A percentile compares a stretch with the other conserved stretches of the same genome.
Evolutionary conservation across 2,113 vertebrate genomes (phyloP).

Genomic region (Todiramphus saurophagus): DNA sequence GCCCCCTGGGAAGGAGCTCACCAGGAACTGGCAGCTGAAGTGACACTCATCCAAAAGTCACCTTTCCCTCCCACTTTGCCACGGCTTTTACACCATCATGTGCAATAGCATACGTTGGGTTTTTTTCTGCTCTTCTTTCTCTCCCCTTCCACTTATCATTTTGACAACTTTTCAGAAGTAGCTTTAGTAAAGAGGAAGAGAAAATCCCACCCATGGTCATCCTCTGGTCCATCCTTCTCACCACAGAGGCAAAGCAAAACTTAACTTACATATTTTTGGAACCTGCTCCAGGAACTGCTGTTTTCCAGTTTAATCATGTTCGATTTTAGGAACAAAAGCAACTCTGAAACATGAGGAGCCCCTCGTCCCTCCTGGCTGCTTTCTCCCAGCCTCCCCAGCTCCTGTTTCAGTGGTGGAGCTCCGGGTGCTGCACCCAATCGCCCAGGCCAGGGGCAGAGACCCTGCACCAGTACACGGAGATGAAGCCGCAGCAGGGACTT

Average conservation of each 20-base stretch:
- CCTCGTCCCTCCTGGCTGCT: neutral
- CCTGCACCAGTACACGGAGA: accelerated
- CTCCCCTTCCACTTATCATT: neutral
- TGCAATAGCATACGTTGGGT: neutral
- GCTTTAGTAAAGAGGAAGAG: neutral
- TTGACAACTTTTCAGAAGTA: neutral
- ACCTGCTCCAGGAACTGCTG: neutral
- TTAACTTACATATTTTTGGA: neutral
- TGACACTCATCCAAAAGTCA: neutral
- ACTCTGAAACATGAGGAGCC: neutral
- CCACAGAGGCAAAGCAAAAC: neutral
- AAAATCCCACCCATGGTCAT: neutral
- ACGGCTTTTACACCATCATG: neutral
- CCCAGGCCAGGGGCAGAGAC: neutral
- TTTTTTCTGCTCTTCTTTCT: neutral
- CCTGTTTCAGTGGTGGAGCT: neutral
- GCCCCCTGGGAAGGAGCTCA: neutral
- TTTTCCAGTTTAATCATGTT: neutral
- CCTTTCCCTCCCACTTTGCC: neutral
- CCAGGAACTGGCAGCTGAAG: neutral
- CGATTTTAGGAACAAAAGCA: neutral
- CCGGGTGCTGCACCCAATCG: neutral
- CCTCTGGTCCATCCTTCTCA: neutral
- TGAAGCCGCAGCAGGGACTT: accelerated
- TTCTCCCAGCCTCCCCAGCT: neutral